Conservation (phyloP, 1,140 invertebrate genomes). For the Capitella teleta region DNA sequence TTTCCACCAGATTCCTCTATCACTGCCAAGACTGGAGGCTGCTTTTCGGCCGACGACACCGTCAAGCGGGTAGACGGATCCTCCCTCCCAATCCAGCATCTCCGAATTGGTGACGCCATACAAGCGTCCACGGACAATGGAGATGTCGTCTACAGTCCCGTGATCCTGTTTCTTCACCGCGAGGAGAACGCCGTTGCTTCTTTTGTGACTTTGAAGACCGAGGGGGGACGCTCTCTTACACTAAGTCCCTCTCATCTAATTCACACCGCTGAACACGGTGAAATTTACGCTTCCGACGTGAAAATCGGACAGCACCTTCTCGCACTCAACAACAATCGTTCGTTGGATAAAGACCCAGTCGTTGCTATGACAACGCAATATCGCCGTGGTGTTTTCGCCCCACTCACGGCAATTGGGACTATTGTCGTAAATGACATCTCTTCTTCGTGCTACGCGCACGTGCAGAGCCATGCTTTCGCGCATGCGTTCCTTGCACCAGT, state of each 20-base stretch:
- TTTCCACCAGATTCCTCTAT: constrained; percentile 77
- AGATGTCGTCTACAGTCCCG: constrained; percentile 64
- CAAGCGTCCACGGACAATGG: constrained; percentile 60
- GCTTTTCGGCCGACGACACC: constrained; percentile 56
- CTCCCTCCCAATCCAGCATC: constrained; percentile 45
- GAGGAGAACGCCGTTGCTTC: constrained; percentile 53
- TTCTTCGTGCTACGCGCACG: constrained; percentile 86
- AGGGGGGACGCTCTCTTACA: constrained; percentile 55
- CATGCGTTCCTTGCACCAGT: constrained; percentile 75
- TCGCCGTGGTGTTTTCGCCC: constrained; percentile 70
- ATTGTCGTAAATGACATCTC: constrained; percentile 80
- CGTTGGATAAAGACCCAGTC: constrained; percentile 49
- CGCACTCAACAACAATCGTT: constrained; percentile 4
- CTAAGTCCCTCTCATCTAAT: constrained; percentile 73
- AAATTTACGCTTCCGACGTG: constrained; percentile 32
- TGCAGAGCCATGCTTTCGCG: constrained; percentile 71
- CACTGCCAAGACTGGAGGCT: constrained; percentile 64
- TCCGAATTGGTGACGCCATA: constrained; percentile 68
- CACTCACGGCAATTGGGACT: constrained; percentile 74
- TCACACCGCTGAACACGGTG: background rate
- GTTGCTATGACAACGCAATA: constrained; percentile 48
- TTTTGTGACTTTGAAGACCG: constrained; percentile 61
- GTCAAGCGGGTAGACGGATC: constrained; percentile 50
- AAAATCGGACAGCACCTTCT: constrained; percentile 34
- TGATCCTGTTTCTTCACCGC: constrained; percentile 80